Conservation (phyloP, 1,140 invertebrate species). For the Megathymus violae region DNA sequence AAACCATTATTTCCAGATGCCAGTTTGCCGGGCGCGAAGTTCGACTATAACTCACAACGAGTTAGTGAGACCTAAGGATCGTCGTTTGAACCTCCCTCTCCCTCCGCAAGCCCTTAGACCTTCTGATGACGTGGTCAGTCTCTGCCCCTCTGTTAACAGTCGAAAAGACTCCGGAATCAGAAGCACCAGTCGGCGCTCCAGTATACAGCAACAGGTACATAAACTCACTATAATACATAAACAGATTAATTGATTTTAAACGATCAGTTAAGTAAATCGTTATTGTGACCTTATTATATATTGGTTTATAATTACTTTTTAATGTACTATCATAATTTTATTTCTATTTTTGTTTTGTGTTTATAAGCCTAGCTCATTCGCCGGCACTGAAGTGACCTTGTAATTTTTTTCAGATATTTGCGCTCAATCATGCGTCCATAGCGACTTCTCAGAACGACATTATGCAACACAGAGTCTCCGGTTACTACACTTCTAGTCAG, state of each 20-base stretch:
- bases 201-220: conserved; percentile 91
- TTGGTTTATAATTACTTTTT: conserved; percentile 4
- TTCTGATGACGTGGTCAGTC: conserved; percentile 87
- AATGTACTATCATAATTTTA: conserved; percentile 11
- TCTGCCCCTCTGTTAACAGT: conserved; percentile 90
- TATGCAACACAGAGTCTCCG: conserved; percentile 91
- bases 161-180: conserved; percentile 94
- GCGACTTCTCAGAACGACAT: conserved; percentile 88
- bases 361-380: not conserved
- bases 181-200: conserved; percentile 92
- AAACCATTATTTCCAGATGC: conserved; percentile 64
- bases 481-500: conserved; percentile 90
- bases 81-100: conserved; percentile 65
- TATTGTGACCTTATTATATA: conserved; percentile 18
- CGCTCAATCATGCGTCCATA: conserved; percentile 86
- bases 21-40: conserved; percentile 84
- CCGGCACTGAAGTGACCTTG: not conserved
- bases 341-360: not conserved
- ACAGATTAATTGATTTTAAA: conserved; percentile 9
- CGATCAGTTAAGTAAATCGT: conserved; percentile 7
- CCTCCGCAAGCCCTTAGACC: conserved; percentile 51
- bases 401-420: conserved; percentile 84
- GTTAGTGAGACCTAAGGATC: conserved; percentile 58
- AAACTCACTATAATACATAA: not conserved
- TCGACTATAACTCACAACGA: conserved; percentile 81